Evolutionary conservation across 2,797 vertebrate genomes (phyloP).

Genomic region (Buceros bicornis): DNA sequence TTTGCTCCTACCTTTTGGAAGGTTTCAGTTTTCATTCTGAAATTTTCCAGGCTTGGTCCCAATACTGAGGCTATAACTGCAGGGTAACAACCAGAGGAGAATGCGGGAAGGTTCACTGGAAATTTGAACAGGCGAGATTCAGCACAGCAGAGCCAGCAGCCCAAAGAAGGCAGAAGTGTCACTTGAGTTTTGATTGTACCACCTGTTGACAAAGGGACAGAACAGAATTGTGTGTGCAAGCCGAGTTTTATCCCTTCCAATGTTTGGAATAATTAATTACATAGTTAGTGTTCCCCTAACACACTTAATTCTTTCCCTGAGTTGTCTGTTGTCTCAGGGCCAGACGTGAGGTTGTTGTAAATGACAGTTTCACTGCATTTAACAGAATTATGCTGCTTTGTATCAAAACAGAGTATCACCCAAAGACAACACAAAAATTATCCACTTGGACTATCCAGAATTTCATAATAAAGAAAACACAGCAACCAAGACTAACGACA

Average conservation of each 20-base stretch:
- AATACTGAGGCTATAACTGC: constrained; percentile 52
- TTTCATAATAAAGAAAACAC: neutral
- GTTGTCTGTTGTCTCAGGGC: neutral
- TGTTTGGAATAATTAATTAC: neutral
- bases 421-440: neutral
- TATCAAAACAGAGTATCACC: neutral
- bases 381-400: neutral
- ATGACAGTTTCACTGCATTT: neutral
- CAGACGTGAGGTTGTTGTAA: neutral
- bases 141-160: constrained; percentile 50
- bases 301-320: neutral
- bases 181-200: constrained; percentile 14
- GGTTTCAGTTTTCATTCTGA: constrained; percentile 71
- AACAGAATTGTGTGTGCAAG: neutral
- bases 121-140: constrained; percentile 67
- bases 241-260: neutral
- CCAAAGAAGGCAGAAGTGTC: neutral
- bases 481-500: neutral
- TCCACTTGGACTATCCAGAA: neutral
- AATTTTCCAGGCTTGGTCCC: constrained; percentile 74
- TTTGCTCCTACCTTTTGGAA: constrained; percentile 73
- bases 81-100: constrained; percentile 43
- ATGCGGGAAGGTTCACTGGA: constrained; percentile 58
- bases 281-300: neutral
- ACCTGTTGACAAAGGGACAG: constrained; percentile 48